Conservation (phyloP, 2,113 vertebrate genomes). For the Cranoglanis bouderius region DNA sequence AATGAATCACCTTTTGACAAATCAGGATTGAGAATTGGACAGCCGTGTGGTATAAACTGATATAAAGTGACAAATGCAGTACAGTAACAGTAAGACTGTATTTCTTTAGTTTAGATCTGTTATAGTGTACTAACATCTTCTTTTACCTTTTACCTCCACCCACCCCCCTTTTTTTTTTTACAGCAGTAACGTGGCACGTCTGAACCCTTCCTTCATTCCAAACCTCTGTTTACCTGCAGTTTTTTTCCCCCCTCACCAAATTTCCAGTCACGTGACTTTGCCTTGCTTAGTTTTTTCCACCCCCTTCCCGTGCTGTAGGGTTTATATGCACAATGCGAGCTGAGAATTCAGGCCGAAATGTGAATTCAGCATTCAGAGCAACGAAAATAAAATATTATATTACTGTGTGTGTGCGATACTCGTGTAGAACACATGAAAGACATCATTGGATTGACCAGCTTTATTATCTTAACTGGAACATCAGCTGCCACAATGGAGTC, state of each 20-base stretch:
- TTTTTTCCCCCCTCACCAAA: conserved; percentile 7
- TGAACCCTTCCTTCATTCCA: background rate
- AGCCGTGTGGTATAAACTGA: background rate
- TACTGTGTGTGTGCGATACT: background rate
- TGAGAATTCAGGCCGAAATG: background rate
- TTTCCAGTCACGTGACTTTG: conserved; percentile 12
- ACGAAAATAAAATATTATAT: background rate
- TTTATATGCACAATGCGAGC: conserved; percentile 53
- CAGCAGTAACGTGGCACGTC: conserved; percentile 64
- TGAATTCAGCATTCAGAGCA: background rate
- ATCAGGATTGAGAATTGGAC: background rate
- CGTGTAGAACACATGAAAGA: background rate
- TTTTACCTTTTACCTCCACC: background rate
- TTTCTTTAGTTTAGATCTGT: background rate
- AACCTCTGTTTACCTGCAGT: conserved; percentile 33
- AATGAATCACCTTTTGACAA: background rate
- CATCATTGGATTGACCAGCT: conserved; percentile 7
- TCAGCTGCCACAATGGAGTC: conserved; percentile 42
- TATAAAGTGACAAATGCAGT: background rate
- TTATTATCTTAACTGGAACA: conserved; percentile 43
- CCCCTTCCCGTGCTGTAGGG: conserved; percentile 44
- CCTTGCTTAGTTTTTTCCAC: conserved; percentile 28
- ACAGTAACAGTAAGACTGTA: background rate
- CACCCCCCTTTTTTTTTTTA: conserved; percentile 37
- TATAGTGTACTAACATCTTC: background rate